These are phyloP conservation scores for Amblyopsis hoosieri DNA, from an alignment of 2,797 vertebrate species.

Conservation along the genomic window DNA sequence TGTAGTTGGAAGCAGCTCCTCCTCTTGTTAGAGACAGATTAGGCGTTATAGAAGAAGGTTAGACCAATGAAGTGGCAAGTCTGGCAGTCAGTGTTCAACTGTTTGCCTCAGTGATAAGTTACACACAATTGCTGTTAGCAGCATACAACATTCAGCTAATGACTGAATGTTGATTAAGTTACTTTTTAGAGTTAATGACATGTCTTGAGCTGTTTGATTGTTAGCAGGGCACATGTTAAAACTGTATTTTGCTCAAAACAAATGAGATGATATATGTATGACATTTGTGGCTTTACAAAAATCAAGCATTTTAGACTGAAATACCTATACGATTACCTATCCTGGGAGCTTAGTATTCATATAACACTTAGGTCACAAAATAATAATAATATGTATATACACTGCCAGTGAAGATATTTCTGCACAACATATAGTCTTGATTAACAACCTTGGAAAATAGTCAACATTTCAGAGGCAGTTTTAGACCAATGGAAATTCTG, in stretches of 20 bases:
- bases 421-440: too few relatives aligned
- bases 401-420: too few relatives aligned
- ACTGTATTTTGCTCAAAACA: neutral
- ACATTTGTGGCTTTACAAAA: too few relatives aligned
- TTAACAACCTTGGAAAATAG: too few relatives aligned
- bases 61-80: constrained; percentile 54
- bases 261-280: neutral
- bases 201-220: constrained; percentile 8
- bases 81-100: constrained; percentile 58
- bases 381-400: too few relatives aligned
- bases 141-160: constrained; percentile 45
- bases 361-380: too few relatives aligned
- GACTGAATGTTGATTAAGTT: constrained; percentile 44
- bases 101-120: constrained; percentile 61
- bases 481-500: too few relatives aligned
- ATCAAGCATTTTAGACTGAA: too few relatives aligned
- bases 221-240: constrained; percentile 16
- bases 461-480: too few relatives aligned
- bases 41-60: constrained; percentile 78
- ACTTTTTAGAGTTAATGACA: too few relatives aligned
- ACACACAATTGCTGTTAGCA: constrained; percentile 55
- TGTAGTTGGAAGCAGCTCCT: constrained; percentile 72
- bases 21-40: constrained; percentile 85
- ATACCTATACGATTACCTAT: too few relatives aligned
- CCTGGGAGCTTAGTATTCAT: too few relatives aligned